Evolutionary conservation across 1,140 invertebrate genomes (phyloP).

Genomic region (Lucilia sericata): DNA sequence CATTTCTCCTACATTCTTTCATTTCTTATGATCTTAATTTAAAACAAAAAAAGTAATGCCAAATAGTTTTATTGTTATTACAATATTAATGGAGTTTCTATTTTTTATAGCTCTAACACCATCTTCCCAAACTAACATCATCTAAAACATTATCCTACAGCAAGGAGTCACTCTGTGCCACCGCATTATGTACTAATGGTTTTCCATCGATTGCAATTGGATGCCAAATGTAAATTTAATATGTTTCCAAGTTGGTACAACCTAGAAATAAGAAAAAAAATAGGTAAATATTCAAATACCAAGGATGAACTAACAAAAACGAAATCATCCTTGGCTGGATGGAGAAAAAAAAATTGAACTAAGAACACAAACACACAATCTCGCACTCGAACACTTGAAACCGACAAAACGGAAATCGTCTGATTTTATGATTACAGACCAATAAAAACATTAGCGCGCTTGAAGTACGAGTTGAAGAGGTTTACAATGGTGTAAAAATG

Average conservation of each 20-base stretch:
- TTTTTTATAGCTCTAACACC: background rate
- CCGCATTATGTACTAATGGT: constrained; percentile 29
- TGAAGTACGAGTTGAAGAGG: background rate
- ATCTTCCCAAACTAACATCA: background rate
- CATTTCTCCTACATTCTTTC: background rate
- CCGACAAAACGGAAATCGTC: constrained; percentile 38
- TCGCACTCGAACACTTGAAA: background rate
- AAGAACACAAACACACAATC: no score
- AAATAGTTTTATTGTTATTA: constrained; percentile 36
- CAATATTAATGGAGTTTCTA: constrained; percentile 37
- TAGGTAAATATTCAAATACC: constrained; percentile 18
- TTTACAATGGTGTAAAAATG: background rate
- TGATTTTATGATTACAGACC: constrained; percentile 43
- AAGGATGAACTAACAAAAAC: constrained; percentile 26
- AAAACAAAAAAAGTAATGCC: background rate
- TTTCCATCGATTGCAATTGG: constrained; percentile 35
- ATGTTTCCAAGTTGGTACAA: constrained; percentile 2
- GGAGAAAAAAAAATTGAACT: background rate
- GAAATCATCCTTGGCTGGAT: constrained; percentile 1
- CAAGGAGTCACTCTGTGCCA: background rate
- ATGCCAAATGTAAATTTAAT: constrained; percentile 44
- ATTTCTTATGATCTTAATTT: constrained; percentile 8
- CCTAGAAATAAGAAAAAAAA: constrained; percentile 13
- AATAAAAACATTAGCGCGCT: constrained; percentile 32
- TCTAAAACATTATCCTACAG: background rate